phyloP scores from a whole-genome alignment of 2,797 vertebrate genomes.

The Odontamblyopus rebecca region DNA sequence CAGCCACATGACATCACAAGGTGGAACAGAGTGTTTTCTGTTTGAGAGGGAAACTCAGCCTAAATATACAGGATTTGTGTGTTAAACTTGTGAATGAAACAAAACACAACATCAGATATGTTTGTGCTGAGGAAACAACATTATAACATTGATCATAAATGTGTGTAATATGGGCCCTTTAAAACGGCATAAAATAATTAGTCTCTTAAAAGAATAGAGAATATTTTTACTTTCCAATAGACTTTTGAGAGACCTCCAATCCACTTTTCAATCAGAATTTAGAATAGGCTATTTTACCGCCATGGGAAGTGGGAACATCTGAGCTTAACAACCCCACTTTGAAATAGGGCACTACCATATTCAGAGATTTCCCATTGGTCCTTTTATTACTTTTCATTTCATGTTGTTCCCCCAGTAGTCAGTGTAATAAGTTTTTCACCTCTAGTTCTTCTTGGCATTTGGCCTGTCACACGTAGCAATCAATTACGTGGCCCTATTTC shows the following conservation, averaged over 20 bases:
- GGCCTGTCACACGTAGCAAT: slow-evolving; percentile 46
- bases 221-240: not conserved
- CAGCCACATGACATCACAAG: too few species aligned
- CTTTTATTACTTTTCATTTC: slow-evolving; percentile 16
- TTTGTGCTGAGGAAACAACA: too few species aligned
- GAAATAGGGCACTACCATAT: slow-evolving; percentile 19
- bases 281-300: slow-evolving; percentile 27
- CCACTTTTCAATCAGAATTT: slow-evolving; percentile 43
- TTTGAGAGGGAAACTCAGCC: too few species aligned
- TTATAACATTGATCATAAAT: too few species aligned
- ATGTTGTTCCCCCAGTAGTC: slow-evolving; percentile 18
- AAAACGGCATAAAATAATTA: too few species aligned
- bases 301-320: slow-evolving; percentile 27
- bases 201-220: not conserved
- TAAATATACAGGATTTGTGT: too few species aligned
- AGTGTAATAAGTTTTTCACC: slow-evolving; percentile 35
- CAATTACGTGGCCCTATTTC: slow-evolving; percentile 40
- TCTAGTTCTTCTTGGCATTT: slow-evolving; percentile 46
- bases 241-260: not conserved
- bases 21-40: too few species aligned
- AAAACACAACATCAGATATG: too few species aligned
- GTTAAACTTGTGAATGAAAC: too few species aligned
- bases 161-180: too few species aligned
- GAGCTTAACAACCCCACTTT: slow-evolving; percentile 24
- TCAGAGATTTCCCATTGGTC: slow-evolving; percentile 26